phyloP scores from a whole-genome alignment of 2,888 invertebrate genomes.

The Andrena praecox region DNA sequence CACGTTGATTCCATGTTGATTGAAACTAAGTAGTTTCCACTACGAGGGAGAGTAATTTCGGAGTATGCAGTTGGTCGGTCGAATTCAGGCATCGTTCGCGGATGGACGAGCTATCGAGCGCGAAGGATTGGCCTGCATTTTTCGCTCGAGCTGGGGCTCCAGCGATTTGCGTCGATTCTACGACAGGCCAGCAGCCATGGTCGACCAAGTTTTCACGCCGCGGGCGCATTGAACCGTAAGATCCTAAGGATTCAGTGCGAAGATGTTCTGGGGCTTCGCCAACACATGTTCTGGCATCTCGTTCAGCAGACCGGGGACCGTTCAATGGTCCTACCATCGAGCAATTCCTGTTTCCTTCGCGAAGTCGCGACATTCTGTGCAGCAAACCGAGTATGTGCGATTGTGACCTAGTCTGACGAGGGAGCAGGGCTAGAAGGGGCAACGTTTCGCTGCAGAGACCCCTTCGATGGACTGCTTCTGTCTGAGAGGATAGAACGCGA shows the following conservation, averaged over 20 bases:
- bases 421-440: background rate
- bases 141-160: slow-evolving; percentile 11
- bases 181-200: background rate
- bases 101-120: background rate
- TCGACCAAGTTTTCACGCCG: slow-evolving; percentile 36
- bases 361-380: background rate
- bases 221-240: slow-evolving; percentile 46
- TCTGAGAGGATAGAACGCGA: too few relatives aligned
- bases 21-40: too few relatives aligned
- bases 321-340: slow-evolving; percentile 43
- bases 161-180: background rate
- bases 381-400: background rate
- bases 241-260: slow-evolving; percentile 64
- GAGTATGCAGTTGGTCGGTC: too few relatives aligned
- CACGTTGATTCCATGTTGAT: too few relatives aligned
- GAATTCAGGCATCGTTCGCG: background rate
- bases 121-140: slow-evolving; percentile 16
- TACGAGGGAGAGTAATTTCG: too few relatives aligned
- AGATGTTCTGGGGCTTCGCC: slow-evolving; percentile 61
- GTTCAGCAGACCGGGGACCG: slow-evolving; percentile 34
- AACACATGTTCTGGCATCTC: slow-evolving; percentile 61
- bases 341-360: slow-evolving; percentile 13
- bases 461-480: too few relatives aligned
- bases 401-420: background rate
- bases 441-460: background rate